Base-by-base conservation (phyloP, 2,888 invertebrate species). In the Amiota mariae region DNA sequence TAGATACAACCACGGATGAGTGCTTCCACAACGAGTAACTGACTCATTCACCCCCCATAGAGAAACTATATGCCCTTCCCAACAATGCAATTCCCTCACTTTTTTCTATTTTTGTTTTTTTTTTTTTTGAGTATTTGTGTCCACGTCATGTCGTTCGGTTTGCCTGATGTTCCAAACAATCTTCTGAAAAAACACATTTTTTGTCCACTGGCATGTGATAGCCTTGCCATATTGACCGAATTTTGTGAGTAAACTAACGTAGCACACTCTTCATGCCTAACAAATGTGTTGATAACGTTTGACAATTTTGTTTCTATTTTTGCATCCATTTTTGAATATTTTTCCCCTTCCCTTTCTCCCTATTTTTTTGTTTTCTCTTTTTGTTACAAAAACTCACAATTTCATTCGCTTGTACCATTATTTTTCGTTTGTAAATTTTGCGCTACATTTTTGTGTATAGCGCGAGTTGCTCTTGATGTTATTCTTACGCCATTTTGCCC, bases 191-290 rank as follows among this genome's bases (percentile, higher is more conserved):
- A n/a, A 24, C 24, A 54, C 15, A 54, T 2, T 24, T 63, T 61
- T 46, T 63, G 63, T 12, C 2, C 54, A n/a, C 54, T 64, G 46
- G 64, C 15, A 46, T 24, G 4, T 8, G 20, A 6, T 18, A 12
- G 61, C 71, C 68, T 68, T 75, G 76, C 77, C 75, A 80, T 82
- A 79, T 85, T 84, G 82, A 84, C 81, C 81, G 82, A 84, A 82
- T 82, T 84, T 78, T 75, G 12, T 15, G 48, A 13, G 12, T 15
- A n/a, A n/a, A 13, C 66, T 13, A 47, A 8, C 47, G 66, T 3
- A 9, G 13, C 63, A 9, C 10, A 24, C 54, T 13, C 15, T 54
- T 15, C 54, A 8, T 54, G 20, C 66, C n/a, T 18, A 54, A 49
- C 46, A 73, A 73, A 70, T 51, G 81, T 78, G 80, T 78, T 81